Base-by-base conservation (phyloP, 2,113 vertebrate genomes). In the Acrocephalus kingi region DNA sequence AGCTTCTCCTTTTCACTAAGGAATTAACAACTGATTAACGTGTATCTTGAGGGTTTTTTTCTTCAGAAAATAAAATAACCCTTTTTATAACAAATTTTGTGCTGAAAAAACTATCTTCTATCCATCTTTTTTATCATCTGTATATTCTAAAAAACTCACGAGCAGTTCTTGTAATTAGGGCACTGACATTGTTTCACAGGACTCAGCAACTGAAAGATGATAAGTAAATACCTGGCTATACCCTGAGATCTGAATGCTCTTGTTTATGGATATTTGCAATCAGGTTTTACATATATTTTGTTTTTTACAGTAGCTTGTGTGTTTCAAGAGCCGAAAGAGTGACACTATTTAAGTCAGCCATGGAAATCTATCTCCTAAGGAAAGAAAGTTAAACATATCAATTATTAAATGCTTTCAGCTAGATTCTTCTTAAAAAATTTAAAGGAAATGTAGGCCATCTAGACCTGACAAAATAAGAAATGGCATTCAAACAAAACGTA, bases 351-450 rank as follows among this genome's bases (percentile, higher is more conserved):
- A 83, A 83, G n/a, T 84, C 66, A 90, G 61, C 20, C 28, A 27
- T 25, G 9, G 39, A n/a, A 61, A 67, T 69, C 61, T 77, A 7
- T 94, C 76, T 90, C 66, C 74, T 80, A 79, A 83, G n/a, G 18
- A 83, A 79, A 62, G 30, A 35, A 90, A 62, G 72, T 85, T 81
- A 88, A 91, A 67, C 55, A 23, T 28, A 90, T 72, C 19, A 84
- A 94, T 91, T 92, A 95, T 93, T 94, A 89, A 95, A 54, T 71
- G 35, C 48, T 89, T 91, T 92, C 93, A 87, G 41, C 84, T 64
- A 71, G 33, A 59, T 71, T 92, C 24, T 64, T 87, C 68, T 90
- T 81, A 17, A 93, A 96, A 94, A 81, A 82, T 75, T 67, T 74
- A 92, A 90, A 75, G 45, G 45, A 91, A 85, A 76, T 73, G 35